Evolutionary conservation across 2,888 invertebrate species (phyloP).

Genomic region (Arenicola marina): DNA sequence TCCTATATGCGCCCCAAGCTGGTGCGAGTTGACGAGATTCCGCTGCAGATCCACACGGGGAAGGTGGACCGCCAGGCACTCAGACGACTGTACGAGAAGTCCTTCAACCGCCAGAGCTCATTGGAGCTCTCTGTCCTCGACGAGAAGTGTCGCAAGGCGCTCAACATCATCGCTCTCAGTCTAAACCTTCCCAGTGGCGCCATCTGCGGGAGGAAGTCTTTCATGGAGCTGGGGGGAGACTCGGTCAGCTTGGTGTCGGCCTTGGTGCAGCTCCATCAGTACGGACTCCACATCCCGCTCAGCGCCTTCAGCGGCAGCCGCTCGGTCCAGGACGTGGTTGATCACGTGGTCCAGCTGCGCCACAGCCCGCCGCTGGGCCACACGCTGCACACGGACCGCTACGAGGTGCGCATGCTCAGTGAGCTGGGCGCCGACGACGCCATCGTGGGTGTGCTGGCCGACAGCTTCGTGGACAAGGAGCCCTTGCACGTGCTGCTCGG

Average conservation of each 20-base stretch:
- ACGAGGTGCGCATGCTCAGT: slow-evolving; percentile 10
- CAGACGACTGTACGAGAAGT: slow-evolving; percentile 16
- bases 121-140: slow-evolving; percentile 18
- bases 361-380: not conserved
- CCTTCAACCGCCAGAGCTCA: slow-evolving; percentile 24
- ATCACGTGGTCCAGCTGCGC: slow-evolving; percentile 14
- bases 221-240: slow-evolving; percentile 45
- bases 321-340: slow-evolving; percentile 21
- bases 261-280: slow-evolving; percentile 20
- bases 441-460: slow-evolving; percentile 20
- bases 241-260: slow-evolving; percentile 31
- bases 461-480: slow-evolving; percentile 24
- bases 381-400: slow-evolving; percentile 12
- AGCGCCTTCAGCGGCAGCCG: slow-evolving; percentile 22
- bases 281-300: slow-evolving; percentile 20
- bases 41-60: slow-evolving; percentile 77
- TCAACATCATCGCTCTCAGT: slow-evolving; percentile 25
- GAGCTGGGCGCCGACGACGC: not conserved
- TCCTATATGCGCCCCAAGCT: slow-evolving; percentile 76
- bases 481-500: slow-evolving; percentile 22
- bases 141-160: slow-evolving; percentile 20
- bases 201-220: slow-evolving; percentile 34
- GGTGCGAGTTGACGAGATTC: slow-evolving; percentile 70
- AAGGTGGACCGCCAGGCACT: slow-evolving; percentile 83
- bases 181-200: slow-evolving; percentile 20